Conservation (phyloP, 2,888 invertebrate species). For the Saturnia japonica region DNA sequence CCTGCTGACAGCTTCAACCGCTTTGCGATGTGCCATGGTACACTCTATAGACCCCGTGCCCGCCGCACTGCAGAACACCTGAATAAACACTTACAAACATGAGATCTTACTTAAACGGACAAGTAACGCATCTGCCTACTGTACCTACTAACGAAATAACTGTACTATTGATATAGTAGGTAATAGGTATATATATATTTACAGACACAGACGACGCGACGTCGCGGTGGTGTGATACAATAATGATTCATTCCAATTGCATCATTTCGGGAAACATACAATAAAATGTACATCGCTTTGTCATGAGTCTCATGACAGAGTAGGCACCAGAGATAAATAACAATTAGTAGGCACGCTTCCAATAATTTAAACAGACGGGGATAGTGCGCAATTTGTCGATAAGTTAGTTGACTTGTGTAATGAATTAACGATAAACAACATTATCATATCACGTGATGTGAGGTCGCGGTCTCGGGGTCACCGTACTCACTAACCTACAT, state of each 20-base stretch:
- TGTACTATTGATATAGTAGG: too few relatives aligned
- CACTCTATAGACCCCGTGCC: neutral
- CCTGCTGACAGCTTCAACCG: too few relatives aligned
- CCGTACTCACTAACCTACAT: conserved; percentile 17
- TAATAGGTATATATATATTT: too few relatives aligned
- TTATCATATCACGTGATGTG: conserved; percentile 22
- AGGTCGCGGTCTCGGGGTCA: conserved; percentile 22
- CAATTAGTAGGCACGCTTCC: neutral
- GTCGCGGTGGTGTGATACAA: neutral
- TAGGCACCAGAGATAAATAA: too few relatives aligned
- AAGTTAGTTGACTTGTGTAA: neutral
- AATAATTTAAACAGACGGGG: neutral
- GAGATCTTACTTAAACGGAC: too few relatives aligned
- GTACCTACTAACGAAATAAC: too few relatives aligned
- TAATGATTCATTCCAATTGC: neutral
- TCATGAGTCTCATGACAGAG: too few relatives aligned
- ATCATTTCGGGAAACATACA: neutral
- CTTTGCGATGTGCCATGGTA: too few relatives aligned
- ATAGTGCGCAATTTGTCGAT: neutral
- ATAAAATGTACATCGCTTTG: neutral
- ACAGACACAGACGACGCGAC: neutral
- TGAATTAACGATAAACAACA: neutral
- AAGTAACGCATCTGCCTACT: neutral
- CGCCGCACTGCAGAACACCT: too few relatives aligned
- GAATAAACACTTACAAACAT: neutral